Conservation (phyloP, 2,888 invertebrate species). For the Invenusta paracnida region DNA sequence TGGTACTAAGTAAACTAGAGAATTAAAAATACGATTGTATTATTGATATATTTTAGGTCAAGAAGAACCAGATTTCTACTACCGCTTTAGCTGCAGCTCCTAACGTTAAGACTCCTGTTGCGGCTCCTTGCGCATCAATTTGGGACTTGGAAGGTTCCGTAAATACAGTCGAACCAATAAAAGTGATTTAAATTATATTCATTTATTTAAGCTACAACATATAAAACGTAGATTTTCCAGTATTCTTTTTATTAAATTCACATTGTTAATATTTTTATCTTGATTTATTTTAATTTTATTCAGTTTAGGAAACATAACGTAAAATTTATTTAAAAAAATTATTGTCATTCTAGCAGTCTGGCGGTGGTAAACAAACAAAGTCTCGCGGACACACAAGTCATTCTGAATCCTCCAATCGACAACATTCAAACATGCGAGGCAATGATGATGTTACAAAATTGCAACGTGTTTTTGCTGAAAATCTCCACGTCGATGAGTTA, state of each 20-base stretch:
- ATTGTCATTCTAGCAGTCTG: not conserved
- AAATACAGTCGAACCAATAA: not conserved
- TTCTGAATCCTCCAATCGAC: not conserved
- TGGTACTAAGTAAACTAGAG: too few species aligned
- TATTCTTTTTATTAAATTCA: too few species aligned
- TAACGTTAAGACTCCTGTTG: not conserved
- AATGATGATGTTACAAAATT: not conserved
- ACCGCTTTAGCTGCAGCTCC: not conserved
- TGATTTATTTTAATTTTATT: too few species aligned
- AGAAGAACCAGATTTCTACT: not conserved
- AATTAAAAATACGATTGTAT: too few species aligned
- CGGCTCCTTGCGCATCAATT: not conserved
- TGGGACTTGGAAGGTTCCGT: not conserved
- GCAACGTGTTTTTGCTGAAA: constrained; percentile 18
- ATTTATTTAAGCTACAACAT: too few species aligned
- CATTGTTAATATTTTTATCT: too few species aligned
- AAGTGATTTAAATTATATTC: too few species aligned
- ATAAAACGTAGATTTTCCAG: too few species aligned
- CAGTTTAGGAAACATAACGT: too few species aligned
- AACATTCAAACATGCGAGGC: not conserved
- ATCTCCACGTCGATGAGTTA: not conserved
- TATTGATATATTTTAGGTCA: too few species aligned
- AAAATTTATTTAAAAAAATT: too few species aligned
- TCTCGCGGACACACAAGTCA: not conserved
- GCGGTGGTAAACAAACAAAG: not conserved